Evolutionary conservation across 2,113 vertebrate genomes (phyloP), one percentile per base, ranked within the genome.

Genomic region (Ceratotherium simum): DNA sequence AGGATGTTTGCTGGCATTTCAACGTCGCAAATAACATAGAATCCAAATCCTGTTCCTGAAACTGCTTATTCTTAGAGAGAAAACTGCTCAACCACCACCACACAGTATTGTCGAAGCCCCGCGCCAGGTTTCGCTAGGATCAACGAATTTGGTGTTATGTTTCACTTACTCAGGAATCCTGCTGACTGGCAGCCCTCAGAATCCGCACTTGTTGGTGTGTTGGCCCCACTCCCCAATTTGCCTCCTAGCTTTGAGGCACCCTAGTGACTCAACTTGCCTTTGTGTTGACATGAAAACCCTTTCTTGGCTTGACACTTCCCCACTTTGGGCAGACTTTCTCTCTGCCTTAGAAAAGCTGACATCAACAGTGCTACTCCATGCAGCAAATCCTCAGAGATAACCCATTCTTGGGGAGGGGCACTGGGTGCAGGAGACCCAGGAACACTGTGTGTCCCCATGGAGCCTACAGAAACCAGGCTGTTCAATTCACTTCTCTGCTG

Each of bases 21-120:
- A 93, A 92, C 90, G 65, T 36, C 97, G 84, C 97, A 98, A 93
- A 91, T 87, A 97, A 96, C 84, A 93, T 69, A 92, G 60, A 79
- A 96, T 73, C 29, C 97, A 98, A 98, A 97, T 95, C 98, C 97
- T 80, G 94, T 91, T 98, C 95, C 96, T 96, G 94, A 96, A 90
- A 96, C 95, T 97, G 91, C 90, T 96, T 76, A 72, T 96, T 72
- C 79, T 97, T 86, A 56, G 94, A 96, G 51, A 97, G 95, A 97
- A 97, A 80, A 70, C 11, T 13, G 42, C 42, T 96, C 73, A 85
- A 94, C 92, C 90, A 98, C 73, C 84, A 97, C 60, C 91, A 87
- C 25, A 8, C 16, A 48, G 94, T 3, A 56, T 54, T 91, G n/a
- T 81, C 27, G 46, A 89, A 87, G 97, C 95, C 92, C 69, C 84